phyloP scores from a whole-genome alignment of 2,888 invertebrate species.

The Apomyelois bistriatella region DNA sequence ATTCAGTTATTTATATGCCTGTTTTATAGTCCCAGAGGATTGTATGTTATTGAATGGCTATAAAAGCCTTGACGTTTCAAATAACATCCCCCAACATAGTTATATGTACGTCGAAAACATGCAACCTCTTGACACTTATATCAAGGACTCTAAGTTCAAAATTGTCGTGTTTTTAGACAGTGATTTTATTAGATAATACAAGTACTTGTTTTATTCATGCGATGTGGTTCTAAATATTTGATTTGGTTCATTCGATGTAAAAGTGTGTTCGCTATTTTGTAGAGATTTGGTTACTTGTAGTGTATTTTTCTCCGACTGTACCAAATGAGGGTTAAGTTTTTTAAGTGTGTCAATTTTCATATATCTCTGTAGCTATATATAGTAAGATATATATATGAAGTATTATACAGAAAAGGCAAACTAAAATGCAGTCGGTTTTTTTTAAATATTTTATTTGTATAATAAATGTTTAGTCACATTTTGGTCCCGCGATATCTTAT shows the following conservation, averaged over 20 bases:
- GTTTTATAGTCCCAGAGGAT: constrained; percentile 6
- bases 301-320: background rate
- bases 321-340: background rate
- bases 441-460: too few relatives aligned
- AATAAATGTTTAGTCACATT: too few relatives aligned
- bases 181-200: constrained; percentile 4
- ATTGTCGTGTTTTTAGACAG: background rate
- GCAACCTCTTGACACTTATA: background rate
- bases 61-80: constrained; percentile 6
- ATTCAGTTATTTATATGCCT: constrained; percentile 7
- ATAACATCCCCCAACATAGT: constrained; percentile 2
- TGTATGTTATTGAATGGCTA: constrained; percentile 8
- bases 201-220: constrained; percentile 9
- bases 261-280: background rate
- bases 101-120: background rate
- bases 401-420: too few relatives aligned
- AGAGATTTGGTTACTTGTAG: background rate
- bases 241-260: constrained; percentile 6
- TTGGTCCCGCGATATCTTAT: too few relatives aligned
- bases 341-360: too few relatives aligned
- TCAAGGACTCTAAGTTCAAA: background rate
- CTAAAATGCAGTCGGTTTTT: too few relatives aligned
- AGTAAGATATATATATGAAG: too few relatives aligned
- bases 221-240: constrained; percentile 7
- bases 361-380: too few relatives aligned